A percentile compares a stretch with the other conserved stretches of the same genome.
Evolutionary conservation across 2,113 vertebrate species (phyloP).

Genomic region (Equus quagga): DNA sequence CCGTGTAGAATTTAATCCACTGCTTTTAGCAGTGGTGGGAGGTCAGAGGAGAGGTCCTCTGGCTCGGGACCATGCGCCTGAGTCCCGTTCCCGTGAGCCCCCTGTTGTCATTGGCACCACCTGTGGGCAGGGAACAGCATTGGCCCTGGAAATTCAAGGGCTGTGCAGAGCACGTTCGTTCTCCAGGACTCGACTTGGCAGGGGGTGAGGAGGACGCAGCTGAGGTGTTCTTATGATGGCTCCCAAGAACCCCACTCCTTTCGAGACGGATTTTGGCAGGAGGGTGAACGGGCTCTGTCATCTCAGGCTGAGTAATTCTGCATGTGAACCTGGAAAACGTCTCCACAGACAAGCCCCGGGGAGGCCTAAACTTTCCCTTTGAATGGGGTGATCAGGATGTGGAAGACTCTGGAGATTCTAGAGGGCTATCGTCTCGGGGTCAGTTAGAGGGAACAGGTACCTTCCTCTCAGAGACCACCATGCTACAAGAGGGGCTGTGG

Average conservation of each 20-base stretch:
- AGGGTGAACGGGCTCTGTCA: background rate
- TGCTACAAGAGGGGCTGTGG: background rate
- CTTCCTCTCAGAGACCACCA: background rate
- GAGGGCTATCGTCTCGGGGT: too few species aligned
- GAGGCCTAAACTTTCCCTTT: background rate
- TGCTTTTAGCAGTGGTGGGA: background rate
- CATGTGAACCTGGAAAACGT: background rate
- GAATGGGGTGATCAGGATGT: background rate
- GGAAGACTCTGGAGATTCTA: background rate
- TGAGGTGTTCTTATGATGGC: background rate
- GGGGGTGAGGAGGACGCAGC: background rate
- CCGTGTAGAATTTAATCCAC: background rate
- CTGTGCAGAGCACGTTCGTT: too few species aligned
- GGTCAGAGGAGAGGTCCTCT: background rate
- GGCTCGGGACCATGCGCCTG: too few species aligned
- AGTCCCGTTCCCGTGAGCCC: rapidly evolving
- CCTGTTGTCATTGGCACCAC: background rate
- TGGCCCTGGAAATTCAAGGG: background rate
- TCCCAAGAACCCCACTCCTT: background rate
- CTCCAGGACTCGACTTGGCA: rapidly evolving
- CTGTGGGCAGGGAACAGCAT: too few species aligned
- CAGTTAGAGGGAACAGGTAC: rapidly evolving
- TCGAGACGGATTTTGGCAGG: background rate
- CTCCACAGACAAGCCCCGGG: too few species aligned
- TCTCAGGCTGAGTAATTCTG: background rate